Evolutionary conservation across 1,140 invertebrate genomes (phyloP), one percentile per base, ranked within the genome.

Genomic region (Drosophila miranda): DNA sequence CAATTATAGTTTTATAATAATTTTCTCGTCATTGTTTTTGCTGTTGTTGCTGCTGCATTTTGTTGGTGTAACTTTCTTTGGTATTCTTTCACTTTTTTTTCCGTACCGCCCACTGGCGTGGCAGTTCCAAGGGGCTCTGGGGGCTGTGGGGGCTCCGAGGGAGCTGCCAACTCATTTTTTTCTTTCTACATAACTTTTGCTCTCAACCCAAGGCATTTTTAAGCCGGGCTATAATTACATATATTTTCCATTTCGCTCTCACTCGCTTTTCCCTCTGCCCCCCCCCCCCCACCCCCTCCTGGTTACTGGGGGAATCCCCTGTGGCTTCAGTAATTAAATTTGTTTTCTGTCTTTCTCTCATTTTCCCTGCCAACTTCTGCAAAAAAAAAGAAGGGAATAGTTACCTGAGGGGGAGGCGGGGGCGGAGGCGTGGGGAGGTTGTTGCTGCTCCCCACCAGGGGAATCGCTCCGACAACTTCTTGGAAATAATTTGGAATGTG

Each of bases 21-120:
- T 84, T 86, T 84, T 84, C 81, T 74, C 81, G 81, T 84, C 82
- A 81, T 84, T 84, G 81, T 86, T 84, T 56, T 76, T 68, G 67
- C 62, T 70, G 52, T 51, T 53, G 51, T 14, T 50, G 54, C 43
- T 62, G 59, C 46, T 64, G 69, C 60, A 38, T 66, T 70, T 78
- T 79, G 75, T 67, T 84, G 55, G 78, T 78, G 76, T 64, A 81
- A 84, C 81, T 86, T 84, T 84, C 81, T 86, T 74, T 78, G 56
- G 71, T 63, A 70, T 84, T 84, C 80, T 78, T 83, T 82, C 71
- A 84, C 79, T 72, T 75, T 71, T 51, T 16, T 26, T 30, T 64
- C 54, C 54, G 53, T 57, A 16, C 77, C 60, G 62, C 70, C 67
- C 77, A 77, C 61, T 63, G 52, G 64, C 45, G 34, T 13, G 34